Evolutionary conservation across 2,113 vertebrate genomes (phyloP).

Genomic region (Psettodes erumei): DNA sequence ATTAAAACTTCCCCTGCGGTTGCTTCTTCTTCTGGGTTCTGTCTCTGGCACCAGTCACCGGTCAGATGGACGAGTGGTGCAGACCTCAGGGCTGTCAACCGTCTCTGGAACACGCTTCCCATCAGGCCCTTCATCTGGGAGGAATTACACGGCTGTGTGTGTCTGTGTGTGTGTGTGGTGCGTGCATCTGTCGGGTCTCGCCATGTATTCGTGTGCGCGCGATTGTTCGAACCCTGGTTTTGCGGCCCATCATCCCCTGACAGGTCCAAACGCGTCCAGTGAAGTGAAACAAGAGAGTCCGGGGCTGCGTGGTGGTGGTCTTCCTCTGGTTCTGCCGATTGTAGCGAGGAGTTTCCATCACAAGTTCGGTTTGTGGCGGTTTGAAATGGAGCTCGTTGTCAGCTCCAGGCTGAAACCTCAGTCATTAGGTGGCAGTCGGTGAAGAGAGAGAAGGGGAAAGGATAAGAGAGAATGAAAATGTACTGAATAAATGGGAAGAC

Average conservation of each 20-base stretch:
- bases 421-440: constrained; percentile 34
- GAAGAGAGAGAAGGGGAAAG: constrained; percentile 19
- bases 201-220: constrained; percentile 19
- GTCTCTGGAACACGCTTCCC: constrained; percentile 27
- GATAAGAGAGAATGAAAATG: background rate
- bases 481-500: background rate
- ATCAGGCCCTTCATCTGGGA: constrained; percentile 47
- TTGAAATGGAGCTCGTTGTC: constrained; percentile 41
- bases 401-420: constrained; percentile 19
- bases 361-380: constrained; percentile 42
- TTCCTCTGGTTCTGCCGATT: constrained; percentile 4
- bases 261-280: constrained; percentile 1
- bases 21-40: constrained; percentile 12
- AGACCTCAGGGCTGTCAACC: constrained; percentile 18
- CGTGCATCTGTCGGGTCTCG: background rate
- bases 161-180: constrained; percentile 30
- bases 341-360: constrained; percentile 51
- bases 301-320: too few species aligned
- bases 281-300: constrained; percentile 15
- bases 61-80: constrained; percentile 10
- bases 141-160: constrained; percentile 40
- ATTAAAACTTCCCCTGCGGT: background rate
- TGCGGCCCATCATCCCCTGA: background rate
- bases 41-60: constrained; percentile 19
- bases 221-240: constrained; percentile 43